These are phyloP conservation scores for Etheostoma nigrum DNA, from an alignment of 2,797 vertebrate species.

Conservation along the genomic window DNA sequence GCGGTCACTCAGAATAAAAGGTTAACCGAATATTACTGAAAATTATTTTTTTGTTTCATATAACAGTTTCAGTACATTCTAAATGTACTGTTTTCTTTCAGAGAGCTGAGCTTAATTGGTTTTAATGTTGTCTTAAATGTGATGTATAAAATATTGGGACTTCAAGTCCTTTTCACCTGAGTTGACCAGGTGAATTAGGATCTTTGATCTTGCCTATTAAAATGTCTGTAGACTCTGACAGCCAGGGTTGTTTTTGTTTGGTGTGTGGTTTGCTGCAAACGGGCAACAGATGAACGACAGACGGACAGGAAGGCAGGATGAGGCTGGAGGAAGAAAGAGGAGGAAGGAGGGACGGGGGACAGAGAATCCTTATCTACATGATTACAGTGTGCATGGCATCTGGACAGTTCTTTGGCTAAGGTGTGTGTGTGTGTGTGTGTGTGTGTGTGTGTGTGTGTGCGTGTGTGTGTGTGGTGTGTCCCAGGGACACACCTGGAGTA, in stretches of 20 bases:
- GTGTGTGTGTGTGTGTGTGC: slow-evolving; percentile 22
- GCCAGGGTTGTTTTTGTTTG: slow-evolving; percentile 35
- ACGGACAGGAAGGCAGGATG: slow-evolving; percentile 63
- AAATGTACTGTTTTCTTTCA: neutral
- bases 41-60: neutral
- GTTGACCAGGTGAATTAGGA: neutral
- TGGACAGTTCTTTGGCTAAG: slow-evolving; percentile 74
- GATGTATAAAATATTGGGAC: neutral
- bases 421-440: slow-evolving; percentile 1
- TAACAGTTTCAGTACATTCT: neutral
- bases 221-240: neutral
- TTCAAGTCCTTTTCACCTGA: neutral
- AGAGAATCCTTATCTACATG: slow-evolving; percentile 62
- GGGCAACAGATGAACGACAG: slow-evolving; percentile 59
- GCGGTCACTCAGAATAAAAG: slow-evolving; percentile 27
- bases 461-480: slow-evolving; percentile 39
- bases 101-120: neutral
- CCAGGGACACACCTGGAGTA: slow-evolving; percentile 78
- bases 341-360: slow-evolving; percentile 36
- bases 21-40: slow-evolving; percentile 4
- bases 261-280: slow-evolving; percentile 63
- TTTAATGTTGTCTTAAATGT: neutral
- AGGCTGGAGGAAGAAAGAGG: slow-evolving; percentile 39
- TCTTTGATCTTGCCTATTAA: neutral
- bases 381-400: slow-evolving; percentile 77